phyloP scores from a whole-genome alignment of 2,113 vertebrate species.

The Myotis brandtii region DNA sequence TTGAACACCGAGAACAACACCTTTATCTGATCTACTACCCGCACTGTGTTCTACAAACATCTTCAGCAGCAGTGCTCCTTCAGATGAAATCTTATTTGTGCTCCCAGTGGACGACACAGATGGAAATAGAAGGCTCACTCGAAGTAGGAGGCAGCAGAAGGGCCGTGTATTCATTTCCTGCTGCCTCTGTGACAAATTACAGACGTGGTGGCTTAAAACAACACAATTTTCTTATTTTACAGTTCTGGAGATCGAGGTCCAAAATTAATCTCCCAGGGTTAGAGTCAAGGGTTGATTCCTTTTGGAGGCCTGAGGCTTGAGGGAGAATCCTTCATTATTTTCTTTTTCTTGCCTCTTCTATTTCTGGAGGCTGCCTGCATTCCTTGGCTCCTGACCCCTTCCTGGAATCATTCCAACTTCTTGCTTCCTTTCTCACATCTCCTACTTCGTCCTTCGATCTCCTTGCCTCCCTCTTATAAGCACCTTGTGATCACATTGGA shows the following conservation, averaged over 20 bases:
- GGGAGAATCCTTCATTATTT: neutral
- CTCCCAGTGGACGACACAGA: neutral
- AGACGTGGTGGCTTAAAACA: neutral
- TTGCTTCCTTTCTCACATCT: neutral
- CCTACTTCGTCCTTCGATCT: neutral
- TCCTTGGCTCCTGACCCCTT: neutral
- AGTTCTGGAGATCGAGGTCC: neutral
- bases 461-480: neutral
- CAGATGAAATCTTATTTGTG: neutral
- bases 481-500: neutral
- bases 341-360: neutral
- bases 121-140: neutral
- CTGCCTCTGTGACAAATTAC: neutral
- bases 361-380: fast-evolving
- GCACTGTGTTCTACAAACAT: neutral
- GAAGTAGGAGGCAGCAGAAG: too few species aligned
- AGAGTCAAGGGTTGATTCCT: neutral
- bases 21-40: neutral
- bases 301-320: neutral
- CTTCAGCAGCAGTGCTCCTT: neutral
- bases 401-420: neutral
- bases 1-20: neutral
- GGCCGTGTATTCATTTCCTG: neutral
- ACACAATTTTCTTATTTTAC: neutral
- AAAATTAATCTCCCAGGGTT: neutral